phyloP scores from a whole-genome alignment of 2,113 vertebrate genomes.

The Halcyon senegalensis region DNA sequence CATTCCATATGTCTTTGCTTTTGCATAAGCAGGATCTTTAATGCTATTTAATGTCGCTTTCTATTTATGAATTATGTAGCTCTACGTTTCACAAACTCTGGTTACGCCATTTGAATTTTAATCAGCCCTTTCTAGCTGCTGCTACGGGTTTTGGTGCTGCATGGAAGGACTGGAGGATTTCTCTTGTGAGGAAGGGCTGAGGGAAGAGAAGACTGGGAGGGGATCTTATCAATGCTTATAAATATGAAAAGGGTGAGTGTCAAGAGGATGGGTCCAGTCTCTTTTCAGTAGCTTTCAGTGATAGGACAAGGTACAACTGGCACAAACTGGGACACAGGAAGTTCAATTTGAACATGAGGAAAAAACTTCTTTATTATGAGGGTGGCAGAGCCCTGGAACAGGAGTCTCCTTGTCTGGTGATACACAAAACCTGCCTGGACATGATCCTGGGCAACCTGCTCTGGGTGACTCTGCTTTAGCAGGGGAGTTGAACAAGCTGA shows the following conservation, averaged over 20 bases:
- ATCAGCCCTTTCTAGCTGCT: neutral
- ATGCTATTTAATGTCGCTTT: slow-evolving; percentile 16
- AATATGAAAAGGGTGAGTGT: neutral
- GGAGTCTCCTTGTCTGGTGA: neutral
- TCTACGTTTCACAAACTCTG: neutral
- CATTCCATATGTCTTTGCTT: neutral
- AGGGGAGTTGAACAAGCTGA: neutral
- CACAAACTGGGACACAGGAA: neutral
- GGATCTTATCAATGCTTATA: neutral
- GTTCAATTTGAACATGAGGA: neutral
- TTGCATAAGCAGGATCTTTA: neutral
- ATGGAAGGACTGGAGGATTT: neutral
- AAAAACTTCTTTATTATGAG: neutral
- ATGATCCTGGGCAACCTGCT: neutral
- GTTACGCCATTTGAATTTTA: neutral
- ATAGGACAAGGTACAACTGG: neutral
- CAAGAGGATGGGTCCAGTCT: neutral
- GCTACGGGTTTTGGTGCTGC: neutral
- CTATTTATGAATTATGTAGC: neutral
- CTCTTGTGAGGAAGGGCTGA: neutral
- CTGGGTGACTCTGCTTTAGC: neutral
- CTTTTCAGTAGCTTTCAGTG: neutral
- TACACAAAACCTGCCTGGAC: neutral
- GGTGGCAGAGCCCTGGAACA: neutral
- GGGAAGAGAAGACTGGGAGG: no score